Conservation (phyloP, 2,888 invertebrate genomes). For the Galerucella calmariensis region DNA sequence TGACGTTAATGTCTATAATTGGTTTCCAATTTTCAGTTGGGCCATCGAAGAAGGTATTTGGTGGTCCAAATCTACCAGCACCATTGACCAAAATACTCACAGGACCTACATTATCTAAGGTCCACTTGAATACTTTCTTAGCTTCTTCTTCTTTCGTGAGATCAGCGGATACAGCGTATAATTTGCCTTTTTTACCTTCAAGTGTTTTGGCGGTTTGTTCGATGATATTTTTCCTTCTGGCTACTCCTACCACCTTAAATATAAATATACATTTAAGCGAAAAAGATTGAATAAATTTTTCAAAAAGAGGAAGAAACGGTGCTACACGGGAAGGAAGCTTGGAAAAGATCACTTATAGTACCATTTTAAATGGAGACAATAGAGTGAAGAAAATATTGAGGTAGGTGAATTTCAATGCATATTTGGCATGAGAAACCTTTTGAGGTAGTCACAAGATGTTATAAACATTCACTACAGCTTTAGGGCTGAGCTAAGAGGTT, state of each 20-base stretch:
- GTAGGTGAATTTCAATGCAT: too few species aligned
- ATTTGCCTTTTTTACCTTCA: slow-evolving; percentile 52
- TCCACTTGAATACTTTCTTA: slow-evolving; percentile 56
- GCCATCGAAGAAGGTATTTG: slow-evolving; percentile 50
- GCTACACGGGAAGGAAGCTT: too few species aligned
- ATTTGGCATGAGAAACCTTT: too few species aligned
- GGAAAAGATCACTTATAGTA: too few species aligned
- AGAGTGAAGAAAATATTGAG: too few species aligned
- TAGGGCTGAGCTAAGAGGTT: too few species aligned
- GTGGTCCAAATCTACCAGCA: slow-evolving; percentile 52
- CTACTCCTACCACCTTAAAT: slow-evolving; percentile 51
- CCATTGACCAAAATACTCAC: slow-evolving; percentile 62
- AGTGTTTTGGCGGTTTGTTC: slow-evolving; percentile 43
- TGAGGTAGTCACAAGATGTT: too few species aligned
- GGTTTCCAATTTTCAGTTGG: slow-evolving; percentile 45
- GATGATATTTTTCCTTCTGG: slow-evolving; percentile 47
- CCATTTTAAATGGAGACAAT: too few species aligned
- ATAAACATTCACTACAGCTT: too few species aligned
- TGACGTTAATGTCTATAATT: slow-evolving; percentile 47
- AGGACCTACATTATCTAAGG: slow-evolving; percentile 57
- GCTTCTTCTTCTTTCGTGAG: slow-evolving; percentile 58
- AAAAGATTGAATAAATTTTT: background rate
- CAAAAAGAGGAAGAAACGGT: too few species aligned
- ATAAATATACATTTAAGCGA: background rate
- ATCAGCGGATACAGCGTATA: slow-evolving; percentile 59